Percentiles rank a stretch among this genome's conserved stretches.
phyloP scores from a whole-genome alignment of 2,888 invertebrate species.

The Ephialtes manifestator region DNA sequence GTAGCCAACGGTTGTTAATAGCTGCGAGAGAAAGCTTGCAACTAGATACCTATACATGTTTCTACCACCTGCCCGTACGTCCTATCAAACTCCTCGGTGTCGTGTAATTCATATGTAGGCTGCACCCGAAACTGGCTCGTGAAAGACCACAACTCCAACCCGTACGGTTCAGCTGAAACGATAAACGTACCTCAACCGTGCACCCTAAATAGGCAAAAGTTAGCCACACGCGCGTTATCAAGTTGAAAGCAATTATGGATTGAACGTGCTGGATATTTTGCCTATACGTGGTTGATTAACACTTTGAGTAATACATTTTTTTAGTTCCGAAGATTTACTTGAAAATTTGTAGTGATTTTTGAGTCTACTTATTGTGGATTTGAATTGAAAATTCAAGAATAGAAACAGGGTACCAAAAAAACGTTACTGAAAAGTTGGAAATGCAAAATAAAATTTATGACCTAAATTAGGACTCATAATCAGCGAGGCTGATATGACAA shows the following conservation, averaged over 20 bases:
- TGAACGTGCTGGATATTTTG: conserved; percentile 7
- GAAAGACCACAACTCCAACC: no score
- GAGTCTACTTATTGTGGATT: no score
- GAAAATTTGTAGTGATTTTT: no score
- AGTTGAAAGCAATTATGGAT: conserved; percentile 29
- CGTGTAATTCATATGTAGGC: conserved; percentile 24
- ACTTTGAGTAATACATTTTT: not conserved
- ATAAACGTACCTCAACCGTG: conserved; percentile 18
- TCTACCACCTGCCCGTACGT: not conserved
- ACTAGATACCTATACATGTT: not conserved
- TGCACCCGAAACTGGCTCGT: no score
- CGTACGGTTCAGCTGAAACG: no score
- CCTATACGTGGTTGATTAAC: not conserved
- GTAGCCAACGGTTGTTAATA: conserved; percentile 11
- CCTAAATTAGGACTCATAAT: no score
- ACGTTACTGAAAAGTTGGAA: no score
- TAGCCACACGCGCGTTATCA: conserved; percentile 8
- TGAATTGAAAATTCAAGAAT: no score
- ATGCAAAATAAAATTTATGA: no score
- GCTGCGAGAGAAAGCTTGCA: conserved; percentile 3
- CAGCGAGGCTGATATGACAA: conserved; percentile 46
- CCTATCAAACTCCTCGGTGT: conserved; percentile 38
- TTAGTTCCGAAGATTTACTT: no score
- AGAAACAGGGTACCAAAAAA: no score
- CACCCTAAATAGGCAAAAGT: conserved; percentile 42